These are phyloP conservation scores for Ganaspis brasiliensis DNA, from an alignment of 2,888 invertebrate genomes.

Conservation along the genomic window DNA sequence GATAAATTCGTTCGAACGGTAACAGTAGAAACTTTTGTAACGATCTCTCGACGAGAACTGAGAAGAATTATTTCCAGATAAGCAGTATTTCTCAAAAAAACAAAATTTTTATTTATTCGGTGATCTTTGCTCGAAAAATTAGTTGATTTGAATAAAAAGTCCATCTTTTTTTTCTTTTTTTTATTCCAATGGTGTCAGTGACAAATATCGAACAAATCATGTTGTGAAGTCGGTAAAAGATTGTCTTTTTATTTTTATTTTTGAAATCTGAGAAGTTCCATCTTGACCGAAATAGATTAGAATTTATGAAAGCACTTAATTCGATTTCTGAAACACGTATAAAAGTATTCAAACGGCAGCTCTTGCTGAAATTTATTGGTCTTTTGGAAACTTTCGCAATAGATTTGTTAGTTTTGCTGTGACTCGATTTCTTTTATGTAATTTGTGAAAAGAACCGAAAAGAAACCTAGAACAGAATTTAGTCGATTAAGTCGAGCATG, in stretches of 20 bases:
- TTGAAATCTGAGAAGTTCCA: not conserved
- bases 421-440: not conserved
- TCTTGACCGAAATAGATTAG: slow-evolving; percentile 10
- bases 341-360: slow-evolving; percentile 13
- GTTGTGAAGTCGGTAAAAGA: not conserved
- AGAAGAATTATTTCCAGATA: not conserved
- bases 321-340: slow-evolving; percentile 17
- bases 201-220: slow-evolving; percentile 15
- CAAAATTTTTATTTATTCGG: not conserved
- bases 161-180: not conserved
- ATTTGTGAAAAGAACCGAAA: not conserved
- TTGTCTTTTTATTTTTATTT: not conserved
- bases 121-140: slow-evolving; percentile 6
- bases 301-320: slow-evolving; percentile 19
- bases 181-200: not conserved
- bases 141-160: not conserved
- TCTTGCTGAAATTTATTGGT: not conserved
- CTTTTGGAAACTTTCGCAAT: slow-evolving; percentile 9
- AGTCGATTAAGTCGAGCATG: slow-evolving; percentile 53
- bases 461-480: not conserved
- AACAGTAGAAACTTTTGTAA: slow-evolving; percentile 11
- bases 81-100: not conserved
- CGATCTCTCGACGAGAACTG: slow-evolving; percentile 7
- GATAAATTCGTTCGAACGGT: slow-evolving; percentile 10
- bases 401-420: not conserved